A percentile compares a stretch with the other conserved stretches of the same genome.
Evolutionary conservation across 2,113 vertebrate species (phyloP).

Genomic region (Hemibagrus wyckioides): DNA sequence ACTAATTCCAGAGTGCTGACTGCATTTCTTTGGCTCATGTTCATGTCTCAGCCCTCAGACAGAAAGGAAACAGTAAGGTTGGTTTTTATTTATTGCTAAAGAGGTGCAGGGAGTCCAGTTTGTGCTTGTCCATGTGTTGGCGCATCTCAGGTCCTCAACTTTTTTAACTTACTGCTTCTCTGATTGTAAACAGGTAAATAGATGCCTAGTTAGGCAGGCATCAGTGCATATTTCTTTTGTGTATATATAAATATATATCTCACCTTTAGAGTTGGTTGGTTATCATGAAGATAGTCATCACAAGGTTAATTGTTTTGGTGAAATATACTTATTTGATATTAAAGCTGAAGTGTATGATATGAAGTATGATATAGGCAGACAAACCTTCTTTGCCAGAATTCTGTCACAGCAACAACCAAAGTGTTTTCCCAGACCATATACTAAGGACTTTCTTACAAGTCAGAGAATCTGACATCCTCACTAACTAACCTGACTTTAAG

Average conservation of each 20-base stretch:
- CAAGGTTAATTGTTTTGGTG: background rate
- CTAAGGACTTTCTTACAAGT: background rate
- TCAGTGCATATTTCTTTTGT: background rate
- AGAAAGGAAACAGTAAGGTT: slow-evolving; percentile 17
- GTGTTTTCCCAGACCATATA: background rate
- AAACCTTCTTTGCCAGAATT: background rate
- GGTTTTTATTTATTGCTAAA: slow-evolving; percentile 21
- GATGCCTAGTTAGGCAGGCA: background rate
- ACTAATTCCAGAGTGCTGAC: slow-evolving; percentile 45
- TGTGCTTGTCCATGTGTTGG: slow-evolving; percentile 23
- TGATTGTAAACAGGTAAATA: background rate
- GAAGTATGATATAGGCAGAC: background rate
- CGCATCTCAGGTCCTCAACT: background rate
- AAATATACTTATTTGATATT: background rate
- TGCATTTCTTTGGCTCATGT: slow-evolving; percentile 30
- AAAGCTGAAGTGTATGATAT: background rate
- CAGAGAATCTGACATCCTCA: background rate
- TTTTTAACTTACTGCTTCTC: no score
- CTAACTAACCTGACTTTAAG: background rate
- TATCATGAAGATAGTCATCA: no score
- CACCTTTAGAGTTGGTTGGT: no score
- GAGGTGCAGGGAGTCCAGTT: slow-evolving; percentile 17
- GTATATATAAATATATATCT: no score
- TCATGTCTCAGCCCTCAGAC: slow-evolving; percentile 20
- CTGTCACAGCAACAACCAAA: background rate